Evolutionary conservation across 1,140 invertebrate genomes (phyloP).

Genomic region (Caenorhabditis briggsae): DNA sequence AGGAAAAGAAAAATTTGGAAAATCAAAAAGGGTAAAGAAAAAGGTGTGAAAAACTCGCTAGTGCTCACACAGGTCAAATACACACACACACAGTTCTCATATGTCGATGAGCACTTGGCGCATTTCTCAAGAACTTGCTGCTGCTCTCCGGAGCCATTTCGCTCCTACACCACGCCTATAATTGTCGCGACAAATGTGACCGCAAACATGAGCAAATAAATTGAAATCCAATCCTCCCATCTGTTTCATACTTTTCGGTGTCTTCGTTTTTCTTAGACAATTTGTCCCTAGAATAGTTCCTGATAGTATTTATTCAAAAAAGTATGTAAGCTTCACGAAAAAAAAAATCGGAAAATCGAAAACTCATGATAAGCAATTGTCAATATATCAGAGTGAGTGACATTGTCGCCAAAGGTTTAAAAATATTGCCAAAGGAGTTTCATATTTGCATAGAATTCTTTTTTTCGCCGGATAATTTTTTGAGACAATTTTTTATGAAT

Average conservation of each 20-base stretch:
- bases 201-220: conserved; percentile 52
- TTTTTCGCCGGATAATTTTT: no score
- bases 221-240: conserved; percentile 46
- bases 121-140: conserved; percentile 55
- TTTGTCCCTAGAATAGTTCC: no score
- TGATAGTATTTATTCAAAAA: neutral
- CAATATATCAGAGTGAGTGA: conserved; percentile 51
- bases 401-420: neutral
- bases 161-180: neutral
- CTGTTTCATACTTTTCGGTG: neutral
- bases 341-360: neutral
- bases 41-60: conserved; percentile 29
- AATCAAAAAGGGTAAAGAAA: neutral
- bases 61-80: conserved; percentile 42
- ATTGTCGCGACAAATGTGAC: conserved; percentile 54
- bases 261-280: neutral
- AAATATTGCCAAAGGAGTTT: neutral
- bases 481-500: no score
- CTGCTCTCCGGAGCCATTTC: neutral
- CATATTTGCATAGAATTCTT: no score
- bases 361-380: conserved; percentile 35
- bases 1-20: neutral
- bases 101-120: conserved; percentile 52
- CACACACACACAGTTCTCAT: conserved; percentile 43
- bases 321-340: neutral